Percentiles rank a stretch among this genome's conserved stretches.
phyloP scores from a whole-genome alignment of 2,113 vertebrate species.

The Okapia johnstoni region DNA sequence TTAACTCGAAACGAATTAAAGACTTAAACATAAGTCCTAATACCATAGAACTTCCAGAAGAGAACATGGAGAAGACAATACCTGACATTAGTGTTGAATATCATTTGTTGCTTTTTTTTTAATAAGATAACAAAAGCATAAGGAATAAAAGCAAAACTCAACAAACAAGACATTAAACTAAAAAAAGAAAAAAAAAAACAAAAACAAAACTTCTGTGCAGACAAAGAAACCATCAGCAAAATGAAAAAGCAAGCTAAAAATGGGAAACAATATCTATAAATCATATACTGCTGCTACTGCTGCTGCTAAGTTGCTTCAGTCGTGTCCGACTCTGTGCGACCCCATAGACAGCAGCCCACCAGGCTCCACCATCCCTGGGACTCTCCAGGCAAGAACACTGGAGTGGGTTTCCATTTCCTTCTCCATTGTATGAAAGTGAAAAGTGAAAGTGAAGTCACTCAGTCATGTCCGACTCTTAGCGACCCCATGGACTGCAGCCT shows the following conservation, averaged over 20 bases:
- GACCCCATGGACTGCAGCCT: no score
- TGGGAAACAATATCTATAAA: not conserved
- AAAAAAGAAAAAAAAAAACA: not conserved
- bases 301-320: no score
- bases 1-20: not conserved
- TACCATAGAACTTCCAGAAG: not conserved
- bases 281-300: not conserved
- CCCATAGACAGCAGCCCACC: no score
- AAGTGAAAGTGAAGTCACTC: no score
- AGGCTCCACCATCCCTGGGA: no score
- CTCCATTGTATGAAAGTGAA: no score
- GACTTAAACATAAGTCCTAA: not conserved
- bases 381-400: no score
- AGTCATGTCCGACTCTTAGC: no score
- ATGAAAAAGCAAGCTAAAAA: not conserved
- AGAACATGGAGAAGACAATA: not conserved
- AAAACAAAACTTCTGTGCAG: not conserved
- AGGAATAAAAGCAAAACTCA: not conserved
- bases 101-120: not conserved
- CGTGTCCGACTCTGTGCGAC: no score
- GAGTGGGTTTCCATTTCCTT: no score
- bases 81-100: not conserved
- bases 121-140: not conserved
- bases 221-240: not conserved
- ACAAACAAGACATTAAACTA: not conserved